These are phyloP conservation scores for Sebastes aleutianus DNA, from an alignment of 2,797 vertebrate genomes.

Conservation along the genomic window DNA sequence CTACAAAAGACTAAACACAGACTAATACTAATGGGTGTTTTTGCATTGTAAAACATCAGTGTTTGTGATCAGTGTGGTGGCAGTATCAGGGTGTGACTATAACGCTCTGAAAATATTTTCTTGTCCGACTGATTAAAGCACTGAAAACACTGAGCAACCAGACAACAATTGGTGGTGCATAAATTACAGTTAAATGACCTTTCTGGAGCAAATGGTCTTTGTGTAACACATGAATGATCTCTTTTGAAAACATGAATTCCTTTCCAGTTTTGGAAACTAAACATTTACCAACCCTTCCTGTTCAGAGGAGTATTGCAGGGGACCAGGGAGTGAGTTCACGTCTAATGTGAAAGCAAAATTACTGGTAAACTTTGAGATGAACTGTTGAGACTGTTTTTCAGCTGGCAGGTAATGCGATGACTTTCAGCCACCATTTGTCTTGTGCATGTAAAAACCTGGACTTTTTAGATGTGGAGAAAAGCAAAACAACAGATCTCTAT, in stretches of 20 bases:
- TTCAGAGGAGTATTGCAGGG: too few species aligned
- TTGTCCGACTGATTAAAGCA: conserved; percentile 6
- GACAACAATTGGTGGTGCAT: background rate
- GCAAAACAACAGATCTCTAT: background rate
- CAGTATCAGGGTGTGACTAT: background rate
- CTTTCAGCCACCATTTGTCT: background rate
- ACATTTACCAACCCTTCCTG: background rate
- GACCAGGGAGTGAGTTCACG: background rate
- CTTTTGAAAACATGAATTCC: background rate
- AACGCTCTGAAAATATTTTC: conserved; percentile 8
- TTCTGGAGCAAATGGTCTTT: background rate
- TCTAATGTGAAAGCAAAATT: background rate
- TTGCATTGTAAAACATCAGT: background rate
- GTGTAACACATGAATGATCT: background rate
- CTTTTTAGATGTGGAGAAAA: background rate
- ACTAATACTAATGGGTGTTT: background rate
- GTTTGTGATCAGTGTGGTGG: background rate
- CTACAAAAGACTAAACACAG: background rate
- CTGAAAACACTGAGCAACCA: background rate
- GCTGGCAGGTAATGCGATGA: too few species aligned
- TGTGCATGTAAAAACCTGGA: too few species aligned
- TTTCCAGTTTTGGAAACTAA: background rate
- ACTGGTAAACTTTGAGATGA: background rate
- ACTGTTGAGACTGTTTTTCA: background rate
- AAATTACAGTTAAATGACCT: background rate